Conservation (phyloP, 2,888 invertebrate species). For the Actias luna region DNA sequence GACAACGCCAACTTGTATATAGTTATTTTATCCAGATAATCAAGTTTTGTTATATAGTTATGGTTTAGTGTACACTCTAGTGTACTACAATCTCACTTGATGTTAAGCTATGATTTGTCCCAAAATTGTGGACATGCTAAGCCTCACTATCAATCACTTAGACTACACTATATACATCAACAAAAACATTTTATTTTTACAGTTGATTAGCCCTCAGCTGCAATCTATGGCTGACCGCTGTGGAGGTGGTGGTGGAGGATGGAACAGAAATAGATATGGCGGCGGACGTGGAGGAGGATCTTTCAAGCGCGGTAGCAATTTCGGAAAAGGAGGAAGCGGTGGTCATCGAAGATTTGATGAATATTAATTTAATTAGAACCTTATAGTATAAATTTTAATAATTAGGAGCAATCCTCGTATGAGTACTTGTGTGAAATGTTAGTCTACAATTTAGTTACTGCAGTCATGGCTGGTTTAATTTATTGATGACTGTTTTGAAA, state of each 20-base stretch:
- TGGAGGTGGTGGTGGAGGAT: slow-evolving; percentile 83
- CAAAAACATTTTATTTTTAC: slow-evolving; percentile 37
- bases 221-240: slow-evolving; percentile 88
- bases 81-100: no score
- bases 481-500: slow-evolving; percentile 40
- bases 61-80: no score
- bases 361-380: slow-evolving; percentile 51
- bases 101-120: no score
- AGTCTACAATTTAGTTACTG: slow-evolving; percentile 43
- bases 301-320: slow-evolving; percentile 72
- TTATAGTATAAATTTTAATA: slow-evolving; percentile 30
- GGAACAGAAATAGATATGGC: slow-evolving; percentile 79
- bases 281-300: slow-evolving; percentile 74
- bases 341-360: slow-evolving; percentile 73
- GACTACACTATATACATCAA: no score
- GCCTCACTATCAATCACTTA: no score
- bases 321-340: slow-evolving; percentile 64
- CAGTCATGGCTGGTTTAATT: slow-evolving; percentile 51
- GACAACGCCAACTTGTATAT: no score
- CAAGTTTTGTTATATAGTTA: no score
- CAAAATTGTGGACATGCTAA: no score
- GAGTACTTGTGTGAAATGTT: slow-evolving; percentile 60
- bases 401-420: slow-evolving; percentile 65
- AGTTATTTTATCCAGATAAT: no score
- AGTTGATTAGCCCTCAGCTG: slow-evolving; percentile 92